Conservation (phyloP, 2,888 invertebrate genomes). For the Pardosa pseudoannulata region DNA sequence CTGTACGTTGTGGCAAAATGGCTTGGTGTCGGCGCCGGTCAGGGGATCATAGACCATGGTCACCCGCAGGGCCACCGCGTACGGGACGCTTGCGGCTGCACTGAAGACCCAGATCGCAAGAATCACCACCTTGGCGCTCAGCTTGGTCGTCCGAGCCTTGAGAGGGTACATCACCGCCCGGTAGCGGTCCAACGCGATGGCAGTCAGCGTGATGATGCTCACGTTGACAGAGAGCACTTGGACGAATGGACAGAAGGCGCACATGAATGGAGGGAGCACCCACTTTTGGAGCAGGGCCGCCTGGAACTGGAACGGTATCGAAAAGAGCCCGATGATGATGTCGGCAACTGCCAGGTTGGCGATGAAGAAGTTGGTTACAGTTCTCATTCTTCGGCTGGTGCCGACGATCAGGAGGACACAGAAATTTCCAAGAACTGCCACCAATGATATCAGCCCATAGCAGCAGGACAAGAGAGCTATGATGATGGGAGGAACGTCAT, state of each 20-base stretch:
- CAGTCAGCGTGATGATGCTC: constrained; percentile 90
- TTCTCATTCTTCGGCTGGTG: constrained; percentile 87
- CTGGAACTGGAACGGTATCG: constrained; percentile 93
- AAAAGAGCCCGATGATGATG: constrained; percentile 89
- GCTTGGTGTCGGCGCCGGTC: constrained; percentile 74
- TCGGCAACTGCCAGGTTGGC: constrained; percentile 91
- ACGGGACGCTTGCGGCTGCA: constrained; percentile 81
- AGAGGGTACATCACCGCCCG: constrained; percentile 79
- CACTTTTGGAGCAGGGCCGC: constrained; percentile 91
- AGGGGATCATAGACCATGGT: constrained; percentile 78
- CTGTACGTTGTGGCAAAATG: constrained; percentile 77
- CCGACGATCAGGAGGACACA: constrained; percentile 91
- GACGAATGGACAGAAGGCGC: constrained; percentile 91
- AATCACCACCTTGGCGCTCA: constrained; percentile 85
- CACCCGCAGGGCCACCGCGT: constrained; percentile 83
- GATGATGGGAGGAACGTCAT: constrained; percentile 86
- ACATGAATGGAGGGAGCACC: constrained; percentile 91
- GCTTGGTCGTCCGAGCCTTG: constrained; percentile 86
- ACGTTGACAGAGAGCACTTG: constrained; percentile 88
- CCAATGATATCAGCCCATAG: constrained; percentile 88
- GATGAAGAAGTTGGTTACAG: constrained; percentile 89
- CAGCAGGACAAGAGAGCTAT: constrained; percentile 86
- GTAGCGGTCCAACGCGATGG: constrained; percentile 91
- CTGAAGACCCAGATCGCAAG: constrained; percentile 86
- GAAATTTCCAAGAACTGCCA: constrained; percentile 88